phyloP scores from a whole-genome alignment of 1,140 invertebrate genomes.

The Apis cerana region DNA sequence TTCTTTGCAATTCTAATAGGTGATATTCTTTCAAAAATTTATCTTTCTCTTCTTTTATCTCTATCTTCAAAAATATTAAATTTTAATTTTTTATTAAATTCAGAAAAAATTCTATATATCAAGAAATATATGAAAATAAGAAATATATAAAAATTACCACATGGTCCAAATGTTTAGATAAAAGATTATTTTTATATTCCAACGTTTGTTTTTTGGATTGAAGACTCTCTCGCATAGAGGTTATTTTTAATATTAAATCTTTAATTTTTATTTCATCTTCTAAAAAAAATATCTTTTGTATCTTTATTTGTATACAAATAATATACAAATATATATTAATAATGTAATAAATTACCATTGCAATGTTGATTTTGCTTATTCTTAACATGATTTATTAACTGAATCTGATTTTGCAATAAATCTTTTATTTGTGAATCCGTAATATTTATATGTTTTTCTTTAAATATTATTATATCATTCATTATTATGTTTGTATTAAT shows the following conservation, averaged over 20 bases:
- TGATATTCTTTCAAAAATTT: slow-evolving; percentile 40
- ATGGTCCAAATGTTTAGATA: slow-evolving; percentile 10
- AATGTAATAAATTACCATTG: slow-evolving; percentile 30
- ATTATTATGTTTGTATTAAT: background rate
- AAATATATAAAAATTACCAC: slow-evolving; percentile 26
- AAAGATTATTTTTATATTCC: slow-evolving; percentile 30
- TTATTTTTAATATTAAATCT: slow-evolving; percentile 25
- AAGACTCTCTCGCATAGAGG: slow-evolving; percentile 8
- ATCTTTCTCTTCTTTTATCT: slow-evolving; percentile 48
- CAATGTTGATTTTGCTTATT: slow-evolving; percentile 9
- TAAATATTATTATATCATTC: slow-evolving; percentile 7
- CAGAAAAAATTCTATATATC: background rate
- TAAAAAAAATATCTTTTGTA: slow-evolving; percentile 6
- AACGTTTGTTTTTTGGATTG: slow-evolving; percentile 18
- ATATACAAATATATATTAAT: background rate
- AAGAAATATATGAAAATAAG: background rate
- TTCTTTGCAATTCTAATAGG: slow-evolving; percentile 46
- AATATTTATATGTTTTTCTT: slow-evolving; percentile 22
- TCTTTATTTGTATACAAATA: too few species aligned
- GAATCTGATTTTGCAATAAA: background rate
- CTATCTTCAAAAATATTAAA: slow-evolving; percentile 31
- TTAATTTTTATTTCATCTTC: slow-evolving; percentile 42
- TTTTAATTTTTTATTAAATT: background rate
- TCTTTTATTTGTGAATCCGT: background rate
- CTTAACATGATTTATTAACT: slow-evolving; percentile 17